A percentile compares a stretch with the other conserved stretches of the same genome.
Conservation (phyloP, 1,140 invertebrate species). For the Leptinotarsa undecemlineata region DNA sequence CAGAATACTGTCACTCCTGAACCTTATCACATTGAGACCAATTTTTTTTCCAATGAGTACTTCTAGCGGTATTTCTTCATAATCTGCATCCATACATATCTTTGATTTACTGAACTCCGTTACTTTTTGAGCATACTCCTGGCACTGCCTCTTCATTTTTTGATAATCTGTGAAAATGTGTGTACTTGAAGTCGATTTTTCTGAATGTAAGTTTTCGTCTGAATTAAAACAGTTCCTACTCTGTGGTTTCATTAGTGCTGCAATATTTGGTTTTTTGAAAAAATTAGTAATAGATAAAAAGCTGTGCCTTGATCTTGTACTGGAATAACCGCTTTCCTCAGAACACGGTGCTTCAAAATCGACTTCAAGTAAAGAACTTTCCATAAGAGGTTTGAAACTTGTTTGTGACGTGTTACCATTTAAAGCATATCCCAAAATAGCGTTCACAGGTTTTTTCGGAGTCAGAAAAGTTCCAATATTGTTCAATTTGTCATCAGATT, state of each 20-base stretch:
- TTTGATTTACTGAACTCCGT: slow-evolving; percentile 30
- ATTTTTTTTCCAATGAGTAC: slow-evolving; percentile 35
- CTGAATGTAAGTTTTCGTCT: not conserved
- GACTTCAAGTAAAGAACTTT: not conserved
- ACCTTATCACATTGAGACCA: not conserved
- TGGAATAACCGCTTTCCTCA: slow-evolving; percentile 41
- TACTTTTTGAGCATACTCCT: slow-evolving; percentile 46
- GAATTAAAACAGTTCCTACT: slow-evolving; percentile 5
- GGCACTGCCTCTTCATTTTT: slow-evolving; percentile 38
- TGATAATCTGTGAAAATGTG: not conserved
- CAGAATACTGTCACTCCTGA: slow-evolving; percentile 2
- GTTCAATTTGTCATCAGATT: not conserved
- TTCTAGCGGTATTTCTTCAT: slow-evolving; percentile 44
- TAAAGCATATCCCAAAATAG: slow-evolving; percentile 16
- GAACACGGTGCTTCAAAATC: slow-evolving; percentile 18
- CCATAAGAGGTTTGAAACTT: not conserved
- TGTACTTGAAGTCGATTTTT: not conserved
- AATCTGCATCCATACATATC: slow-evolving; percentile 32
- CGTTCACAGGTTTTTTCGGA: slow-evolving; percentile 8
- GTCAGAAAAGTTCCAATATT: not conserved
- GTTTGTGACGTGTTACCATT: slow-evolving; percentile 1
- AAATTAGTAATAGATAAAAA: slow-evolving; percentile 28
- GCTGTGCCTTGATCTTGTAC: slow-evolving; percentile 33
- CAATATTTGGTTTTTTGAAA: slow-evolving; percentile 39
- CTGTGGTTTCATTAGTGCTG: slow-evolving; percentile 34